phyloP scores from a whole-genome alignment of 2,113 vertebrate genomes.

The Brachyistius frenatus region DNA sequence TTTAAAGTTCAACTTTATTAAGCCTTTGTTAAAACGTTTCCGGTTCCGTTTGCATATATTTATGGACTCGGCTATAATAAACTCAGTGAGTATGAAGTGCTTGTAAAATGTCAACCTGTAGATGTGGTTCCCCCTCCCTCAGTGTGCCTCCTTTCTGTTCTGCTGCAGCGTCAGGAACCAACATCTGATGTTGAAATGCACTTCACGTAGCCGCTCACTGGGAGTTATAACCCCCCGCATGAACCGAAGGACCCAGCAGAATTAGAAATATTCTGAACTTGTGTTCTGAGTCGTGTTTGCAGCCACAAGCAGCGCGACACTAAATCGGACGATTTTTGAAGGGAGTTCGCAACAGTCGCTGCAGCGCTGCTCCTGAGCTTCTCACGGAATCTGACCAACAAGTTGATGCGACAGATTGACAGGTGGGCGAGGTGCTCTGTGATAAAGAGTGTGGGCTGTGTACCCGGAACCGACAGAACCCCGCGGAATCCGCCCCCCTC shows the following conservation, averaged over 20 bases:
- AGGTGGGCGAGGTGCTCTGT: slow-evolving; percentile 63
- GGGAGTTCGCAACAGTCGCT: not conserved
- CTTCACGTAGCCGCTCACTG: not conserved
- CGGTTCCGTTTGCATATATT: no score
- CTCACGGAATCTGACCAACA: slow-evolving; percentile 1
- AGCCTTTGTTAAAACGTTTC: not conserved
- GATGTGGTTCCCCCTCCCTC: not conserved
- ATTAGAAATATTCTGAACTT: not conserved
- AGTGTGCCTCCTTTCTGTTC: not conserved
- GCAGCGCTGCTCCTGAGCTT: not conserved
- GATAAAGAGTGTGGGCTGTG: not conserved
- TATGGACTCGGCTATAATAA: not conserved
- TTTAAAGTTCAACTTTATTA: no score
- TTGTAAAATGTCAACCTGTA: not conserved
- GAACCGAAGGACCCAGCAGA: not conserved
- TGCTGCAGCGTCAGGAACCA: not conserved
- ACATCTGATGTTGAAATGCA: not conserved
- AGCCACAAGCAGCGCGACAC: not conserved
- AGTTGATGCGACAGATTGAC: slow-evolving; percentile 38
- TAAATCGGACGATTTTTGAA: not conserved
- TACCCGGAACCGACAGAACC: no score
- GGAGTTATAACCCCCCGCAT: not conserved
- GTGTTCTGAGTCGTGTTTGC: not conserved
- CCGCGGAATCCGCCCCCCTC: no score
- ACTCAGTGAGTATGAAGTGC: not conserved